Conservation (phyloP, 2,797 vertebrate species). For the Hippoglossus hippoglossus region DNA sequence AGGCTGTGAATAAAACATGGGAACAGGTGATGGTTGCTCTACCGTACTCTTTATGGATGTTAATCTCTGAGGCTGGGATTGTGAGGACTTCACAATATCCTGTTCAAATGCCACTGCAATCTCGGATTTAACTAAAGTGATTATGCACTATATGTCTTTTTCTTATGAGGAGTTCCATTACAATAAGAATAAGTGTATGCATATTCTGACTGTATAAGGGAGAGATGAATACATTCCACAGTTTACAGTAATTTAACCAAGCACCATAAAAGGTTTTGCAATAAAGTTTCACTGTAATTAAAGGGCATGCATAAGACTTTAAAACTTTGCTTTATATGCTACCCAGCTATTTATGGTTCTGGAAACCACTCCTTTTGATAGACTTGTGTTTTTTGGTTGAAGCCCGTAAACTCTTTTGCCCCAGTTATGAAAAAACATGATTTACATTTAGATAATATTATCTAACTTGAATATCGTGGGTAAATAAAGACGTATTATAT, state of each 20-base stretch:
- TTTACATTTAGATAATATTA: background rate
- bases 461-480: too few relatives aligned
- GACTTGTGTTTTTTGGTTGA: background rate
- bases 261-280: constrained; percentile 2
- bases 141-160: background rate
- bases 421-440: constrained; percentile 1
- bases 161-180: constrained; percentile 32
- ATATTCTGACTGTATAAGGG: background rate
- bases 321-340: constrained; percentile 14
- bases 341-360: constrained; percentile 16
- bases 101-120: constrained; percentile 59
- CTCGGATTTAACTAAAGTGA: constrained; percentile 32
- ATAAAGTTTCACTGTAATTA: constrained; percentile 37
- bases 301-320: constrained; percentile 29
- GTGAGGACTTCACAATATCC: constrained; percentile 44
- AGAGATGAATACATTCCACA: background rate
- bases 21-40: constrained; percentile 51
- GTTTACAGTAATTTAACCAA: constrained; percentile 14
- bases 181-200: constrained; percentile 24
- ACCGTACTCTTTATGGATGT: constrained; percentile 59
- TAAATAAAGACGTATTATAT: too few relatives aligned
- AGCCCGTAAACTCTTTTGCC: background rate
- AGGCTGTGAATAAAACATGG: constrained; percentile 77
- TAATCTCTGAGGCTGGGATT: constrained; percentile 63
- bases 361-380: background rate